A percentile compares a stretch with the other conserved stretches of the same genome.
Evolutionary conservation across 2,888 invertebrate genomes (phyloP).

Genomic region (Xanthorhoe spadicearia): DNA sequence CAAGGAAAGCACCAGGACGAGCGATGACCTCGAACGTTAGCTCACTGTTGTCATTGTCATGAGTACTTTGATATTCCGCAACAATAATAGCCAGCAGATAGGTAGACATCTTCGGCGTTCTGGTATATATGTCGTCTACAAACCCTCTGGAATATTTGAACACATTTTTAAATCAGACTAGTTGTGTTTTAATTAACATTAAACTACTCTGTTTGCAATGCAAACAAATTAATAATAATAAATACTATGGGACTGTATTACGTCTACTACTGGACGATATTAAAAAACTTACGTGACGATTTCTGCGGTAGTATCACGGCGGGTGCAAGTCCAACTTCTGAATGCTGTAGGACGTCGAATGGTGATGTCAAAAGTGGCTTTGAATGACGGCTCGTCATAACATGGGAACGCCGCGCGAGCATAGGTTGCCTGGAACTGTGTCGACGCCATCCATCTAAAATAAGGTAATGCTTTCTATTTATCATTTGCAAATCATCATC

Average conservation of each 20-base stretch:
- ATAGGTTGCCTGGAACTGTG: slow-evolving; percentile 88
- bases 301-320: slow-evolving; percentile 62
- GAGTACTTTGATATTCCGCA: slow-evolving; percentile 80
- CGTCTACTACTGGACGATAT: too few relatives aligned
- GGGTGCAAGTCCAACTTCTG: slow-evolving; percentile 85
- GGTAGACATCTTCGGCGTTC: slow-evolving; percentile 85
- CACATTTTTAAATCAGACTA: neutral
- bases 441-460: slow-evolving; percentile 86
- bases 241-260: too few relatives aligned
- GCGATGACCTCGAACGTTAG: slow-evolving; percentile 75
- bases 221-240: too few relatives aligned
- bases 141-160: slow-evolving; percentile 52
- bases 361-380: slow-evolving; percentile 89
- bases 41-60: slow-evolving; percentile 17
- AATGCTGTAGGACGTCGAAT: slow-evolving; percentile 84
- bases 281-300: slow-evolving; percentile 50
- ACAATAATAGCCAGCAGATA: slow-evolving; percentile 89
- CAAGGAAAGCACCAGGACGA: slow-evolving; percentile 67
- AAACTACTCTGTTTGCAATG: too few relatives aligned
- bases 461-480: neutral
- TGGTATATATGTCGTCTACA: slow-evolving; percentile 63
- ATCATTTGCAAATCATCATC: too few relatives aligned
- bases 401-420: slow-evolving; percentile 91
- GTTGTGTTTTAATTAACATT: too few relatives aligned
- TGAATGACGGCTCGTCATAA: slow-evolving; percentile 93